A percentile compares a stretch with the other conserved stretches of the same genome.
Evolutionary conservation across 1,140 invertebrate genomes (phyloP).

Genomic region (Drosophila rhopaloa): DNA sequence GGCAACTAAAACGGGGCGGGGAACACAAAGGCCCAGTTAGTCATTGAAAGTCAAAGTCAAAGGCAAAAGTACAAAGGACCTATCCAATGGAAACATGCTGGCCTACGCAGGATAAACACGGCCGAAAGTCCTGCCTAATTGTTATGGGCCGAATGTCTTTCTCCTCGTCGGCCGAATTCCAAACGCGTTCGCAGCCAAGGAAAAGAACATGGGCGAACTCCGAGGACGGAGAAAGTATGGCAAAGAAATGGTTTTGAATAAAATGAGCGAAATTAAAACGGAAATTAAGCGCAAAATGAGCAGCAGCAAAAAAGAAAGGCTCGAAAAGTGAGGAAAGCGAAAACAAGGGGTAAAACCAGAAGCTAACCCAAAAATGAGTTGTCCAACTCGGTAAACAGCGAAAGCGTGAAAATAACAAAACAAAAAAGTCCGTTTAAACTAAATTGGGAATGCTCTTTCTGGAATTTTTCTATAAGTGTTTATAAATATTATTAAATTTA

Average conservation of each 20-base stretch:
- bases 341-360: constrained; percentile 21
- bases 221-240: constrained; percentile 18
- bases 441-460: not conserved
- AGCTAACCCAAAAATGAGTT: constrained; percentile 38
- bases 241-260: constrained; percentile 71
- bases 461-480: no score
- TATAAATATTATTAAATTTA: no score
- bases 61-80: constrained; percentile 42
- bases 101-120: constrained; percentile 33
- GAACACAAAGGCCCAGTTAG: constrained; percentile 7
- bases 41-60: constrained; percentile 36
- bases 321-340: not conserved
- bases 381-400: constrained; percentile 24
- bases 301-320: constrained; percentile 11
- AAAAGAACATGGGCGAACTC: constrained; percentile 19
- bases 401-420: constrained; percentile 29
- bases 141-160: constrained; percentile 42
- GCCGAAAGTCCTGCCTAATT: constrained; percentile 35
- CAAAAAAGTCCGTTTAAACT: not conserved
- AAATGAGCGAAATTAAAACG: constrained; percentile 70
- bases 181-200: constrained; percentile 27
- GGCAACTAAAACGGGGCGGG: constrained; percentile 8
- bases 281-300: constrained; percentile 74
- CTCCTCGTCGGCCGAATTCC: constrained; percentile 21
- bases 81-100: constrained; percentile 26